Evolutionary conservation across 2,888 invertebrate genomes (phyloP).

Genomic region (Clunio marinus): DNA sequence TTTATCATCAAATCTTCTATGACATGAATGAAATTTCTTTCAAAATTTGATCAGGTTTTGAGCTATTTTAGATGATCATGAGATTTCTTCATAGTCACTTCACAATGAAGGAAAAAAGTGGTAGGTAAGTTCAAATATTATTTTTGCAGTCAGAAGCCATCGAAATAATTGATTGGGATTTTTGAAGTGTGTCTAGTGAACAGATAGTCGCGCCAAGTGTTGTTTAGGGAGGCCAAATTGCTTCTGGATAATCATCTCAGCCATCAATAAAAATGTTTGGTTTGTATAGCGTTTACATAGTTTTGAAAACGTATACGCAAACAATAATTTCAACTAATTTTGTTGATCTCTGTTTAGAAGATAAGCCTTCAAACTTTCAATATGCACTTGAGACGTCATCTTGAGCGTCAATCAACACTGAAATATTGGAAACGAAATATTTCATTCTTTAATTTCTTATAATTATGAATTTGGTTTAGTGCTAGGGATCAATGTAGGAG

Average conservation of each 20-base stretch:
- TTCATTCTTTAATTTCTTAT: no score
- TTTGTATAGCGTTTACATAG: no score
- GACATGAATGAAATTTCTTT: no score
- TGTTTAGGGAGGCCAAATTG: background rate
- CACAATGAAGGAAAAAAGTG: no score
- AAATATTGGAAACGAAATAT: no score
- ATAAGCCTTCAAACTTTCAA: background rate
- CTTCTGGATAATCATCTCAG: background rate
- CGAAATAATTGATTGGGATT: background rate
- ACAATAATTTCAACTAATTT: slow-evolving; percentile 21
- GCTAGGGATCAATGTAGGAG: no score
- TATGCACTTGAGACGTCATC: background rate
- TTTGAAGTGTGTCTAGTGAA: background rate
- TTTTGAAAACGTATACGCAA: background rate
- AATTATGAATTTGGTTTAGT: no score
- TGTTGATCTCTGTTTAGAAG: background rate
- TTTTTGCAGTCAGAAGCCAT: background rate
- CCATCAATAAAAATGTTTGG: background rate
- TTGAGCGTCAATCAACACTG: background rate
- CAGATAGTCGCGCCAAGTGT: background rate
- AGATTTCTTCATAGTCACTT: no score
- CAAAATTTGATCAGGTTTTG: no score
- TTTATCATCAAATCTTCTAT: no score
- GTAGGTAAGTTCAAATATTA: no score
- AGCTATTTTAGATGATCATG: no score